Evolutionary conservation across 1,140 invertebrate genomes (phyloP).

Genomic region (Aleiodes sp.): DNA sequence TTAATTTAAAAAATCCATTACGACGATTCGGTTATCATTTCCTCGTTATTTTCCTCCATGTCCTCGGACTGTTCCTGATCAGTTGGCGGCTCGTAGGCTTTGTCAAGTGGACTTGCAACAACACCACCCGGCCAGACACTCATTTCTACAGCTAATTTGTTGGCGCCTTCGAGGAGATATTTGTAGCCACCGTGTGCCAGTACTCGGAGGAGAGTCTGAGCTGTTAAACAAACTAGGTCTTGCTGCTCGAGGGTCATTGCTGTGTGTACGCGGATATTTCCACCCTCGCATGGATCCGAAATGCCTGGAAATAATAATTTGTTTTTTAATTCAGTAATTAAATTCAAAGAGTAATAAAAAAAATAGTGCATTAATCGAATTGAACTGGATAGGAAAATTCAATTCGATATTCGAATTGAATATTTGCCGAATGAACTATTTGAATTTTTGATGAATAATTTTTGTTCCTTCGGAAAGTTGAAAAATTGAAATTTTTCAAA

Average conservation of each 20-base stretch:
- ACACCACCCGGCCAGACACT: constrained; percentile 92
- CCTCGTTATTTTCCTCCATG: constrained; percentile 67
- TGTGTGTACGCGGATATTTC: constrained; percentile 89
- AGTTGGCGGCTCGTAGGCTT: constrained; percentile 83
- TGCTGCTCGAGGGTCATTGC: constrained; percentile 94
- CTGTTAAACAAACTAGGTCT: constrained; percentile 91
- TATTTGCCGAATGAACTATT: too few relatives aligned
- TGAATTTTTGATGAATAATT: too few relatives aligned
- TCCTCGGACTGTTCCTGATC: constrained; percentile 71
- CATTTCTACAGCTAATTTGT: constrained; percentile 78
- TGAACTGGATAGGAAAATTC: not conserved
- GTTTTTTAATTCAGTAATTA: too few relatives aligned
- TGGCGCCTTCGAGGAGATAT: constrained; percentile 82
- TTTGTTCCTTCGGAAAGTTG: too few relatives aligned
- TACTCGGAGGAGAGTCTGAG: constrained; percentile 86
- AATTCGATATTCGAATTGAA: not conserved
- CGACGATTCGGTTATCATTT: constrained; percentile 66
- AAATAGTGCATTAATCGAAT: too few relatives aligned
- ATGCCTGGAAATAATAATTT: constrained; percentile 74
- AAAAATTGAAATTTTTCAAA: too few relatives aligned
- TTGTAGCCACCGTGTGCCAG: constrained; percentile 92
- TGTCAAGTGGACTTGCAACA: constrained; percentile 89
- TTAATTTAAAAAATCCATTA: too few relatives aligned
- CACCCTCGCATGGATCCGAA: constrained; percentile 92
- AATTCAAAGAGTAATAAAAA: too few relatives aligned